Base-by-base conservation (phyloP, 2,888 invertebrate genomes). In the Malachius bipustulatus region DNA sequence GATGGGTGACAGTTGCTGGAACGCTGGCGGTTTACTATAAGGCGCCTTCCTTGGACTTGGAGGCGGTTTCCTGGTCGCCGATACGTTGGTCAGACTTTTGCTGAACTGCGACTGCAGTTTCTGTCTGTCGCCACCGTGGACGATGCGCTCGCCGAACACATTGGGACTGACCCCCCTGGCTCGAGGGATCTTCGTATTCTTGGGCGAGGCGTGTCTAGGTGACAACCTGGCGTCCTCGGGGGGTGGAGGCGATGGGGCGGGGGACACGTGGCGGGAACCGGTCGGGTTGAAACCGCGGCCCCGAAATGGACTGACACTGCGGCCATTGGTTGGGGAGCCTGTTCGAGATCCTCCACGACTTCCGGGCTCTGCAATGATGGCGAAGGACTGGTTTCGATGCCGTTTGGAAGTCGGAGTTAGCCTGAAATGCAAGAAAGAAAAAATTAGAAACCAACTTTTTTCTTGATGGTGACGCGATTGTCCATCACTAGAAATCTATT, bases 291-390 rank as follows among this genome's bases (percentile, higher is more conserved):
- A 64, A 3, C 64, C 63, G 12, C 58, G 51, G 8, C 63, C 64
- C 32, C 59, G 53, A 40, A 64, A 64, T 1, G 64, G 64, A 38
- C 62, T 63, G 8, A 63, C 60, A n/a, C n/a, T n/a, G 14, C 63
- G 47, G 2, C 62, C 60, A 1, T 54, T 45, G 4, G 54, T 46
- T 8, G 60, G 61, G 3, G 60, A 60, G 3, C 58, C 50, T 36
- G 57, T 60, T 30, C 58, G 47, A 2, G 58, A 56, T 4, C 48
- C 51, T 1, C 55, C 49, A 35, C 48, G 48, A 36, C 55, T 56
- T 34, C 39, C 46, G 13, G 55, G 48, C 38, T 64, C 63, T 4
- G 62, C 62, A 37, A 64, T 58, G 33, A 64, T 62, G 2, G 64
- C 54, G 41, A 64, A 64, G 1, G 64, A 51, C 41, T 58, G 57